phyloP scores from a whole-genome alignment of 2,113 vertebrate genomes.

The Chaetops frenatus region DNA sequence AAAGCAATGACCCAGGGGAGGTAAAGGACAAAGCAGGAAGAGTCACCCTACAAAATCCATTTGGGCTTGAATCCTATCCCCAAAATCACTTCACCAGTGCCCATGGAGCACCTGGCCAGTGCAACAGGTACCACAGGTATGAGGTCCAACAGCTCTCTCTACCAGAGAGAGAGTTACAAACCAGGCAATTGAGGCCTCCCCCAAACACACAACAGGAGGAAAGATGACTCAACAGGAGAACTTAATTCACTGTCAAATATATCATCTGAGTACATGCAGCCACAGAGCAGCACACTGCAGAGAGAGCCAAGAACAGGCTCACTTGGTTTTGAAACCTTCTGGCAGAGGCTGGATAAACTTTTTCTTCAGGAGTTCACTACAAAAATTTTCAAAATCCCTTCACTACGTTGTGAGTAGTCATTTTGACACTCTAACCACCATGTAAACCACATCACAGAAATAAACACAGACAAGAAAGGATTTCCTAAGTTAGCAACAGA shows the following conservation, averaged over 20 bases:
- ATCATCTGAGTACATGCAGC: not conserved
- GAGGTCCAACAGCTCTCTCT: not conserved
- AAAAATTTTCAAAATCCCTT: not conserved
- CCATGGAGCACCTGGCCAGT: not conserved
- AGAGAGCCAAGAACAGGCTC: not conserved
- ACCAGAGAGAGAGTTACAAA: not conserved
- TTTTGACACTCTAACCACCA: not conserved
- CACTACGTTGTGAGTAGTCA: not conserved
- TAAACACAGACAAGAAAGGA: not conserved
- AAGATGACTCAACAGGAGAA: slow-evolving; percentile 22
- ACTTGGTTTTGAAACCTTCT: slow-evolving; percentile 26
- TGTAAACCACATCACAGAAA: not conserved
- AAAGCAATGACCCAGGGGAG: not conserved
- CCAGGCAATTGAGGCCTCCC: not conserved
- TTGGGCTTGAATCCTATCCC: not conserved
- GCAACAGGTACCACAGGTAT: not conserved
- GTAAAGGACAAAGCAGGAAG: not conserved
- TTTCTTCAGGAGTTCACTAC: not conserved
- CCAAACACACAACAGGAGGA: not conserved
- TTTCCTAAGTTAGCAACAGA: not conserved
- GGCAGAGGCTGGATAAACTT: not conserved
- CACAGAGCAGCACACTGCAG: not conserved
- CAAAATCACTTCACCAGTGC: not conserved
- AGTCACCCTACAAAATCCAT: not conserved
- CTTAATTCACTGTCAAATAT: slow-evolving; percentile 8